Base-by-base conservation (phyloP, 2,113 vertebrate species). In the Burhinus oedicnemus region DNA sequence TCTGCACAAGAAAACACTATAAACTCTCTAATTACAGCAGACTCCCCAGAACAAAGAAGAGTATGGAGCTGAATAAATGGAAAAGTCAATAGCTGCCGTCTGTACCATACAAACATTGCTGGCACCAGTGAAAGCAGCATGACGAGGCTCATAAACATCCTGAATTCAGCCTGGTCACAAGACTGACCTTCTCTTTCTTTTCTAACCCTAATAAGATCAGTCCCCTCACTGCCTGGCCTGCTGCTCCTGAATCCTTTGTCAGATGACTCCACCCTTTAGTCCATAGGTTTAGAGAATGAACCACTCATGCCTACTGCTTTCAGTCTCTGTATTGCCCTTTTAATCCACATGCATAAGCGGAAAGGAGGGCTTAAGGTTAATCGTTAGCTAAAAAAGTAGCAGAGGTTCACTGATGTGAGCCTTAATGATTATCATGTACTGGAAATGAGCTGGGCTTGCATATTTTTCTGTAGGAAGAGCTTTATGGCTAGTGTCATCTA, bases 351-450 rank as follows among this genome's bases (percentile, higher is more conserved):
- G 38, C n/a, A 47, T 11, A 49, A 55, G 7, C 38, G 62, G 42
- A 45, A 90, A 96, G 95, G 92, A 91, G 81, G 82, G 36, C 16
- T 89, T 87, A 84, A 76, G 45, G 76, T 97, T 97, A 98, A 97
- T 95, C 2, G 16, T 97, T 97, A 96, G 75, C 96, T 93, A 64
- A 84, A 87, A 84, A 91, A 17, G 17, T 68, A 45, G 68, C 65
- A 66, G 79, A 71, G 21, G 38, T 72, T 94, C 75, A 91, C 82
- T 94, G 72, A 45, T 20, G 74, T 74, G 40, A 91, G 57, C 30
- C 51, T 90, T 47, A 89, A 80, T 71, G 38, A 81, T 75, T 80
- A 74, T 92, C 54, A 82, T 11, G 21, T 34, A 58, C 54, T 93
- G 77, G 72, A 97, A 97, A 96, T 44, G 10, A 94, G 79, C 87